A percentile compares a stretch with the other conserved stretches of the same genome.
phyloP scores from a whole-genome alignment of 2,888 invertebrate species.

The Lingula anatina region DNA sequence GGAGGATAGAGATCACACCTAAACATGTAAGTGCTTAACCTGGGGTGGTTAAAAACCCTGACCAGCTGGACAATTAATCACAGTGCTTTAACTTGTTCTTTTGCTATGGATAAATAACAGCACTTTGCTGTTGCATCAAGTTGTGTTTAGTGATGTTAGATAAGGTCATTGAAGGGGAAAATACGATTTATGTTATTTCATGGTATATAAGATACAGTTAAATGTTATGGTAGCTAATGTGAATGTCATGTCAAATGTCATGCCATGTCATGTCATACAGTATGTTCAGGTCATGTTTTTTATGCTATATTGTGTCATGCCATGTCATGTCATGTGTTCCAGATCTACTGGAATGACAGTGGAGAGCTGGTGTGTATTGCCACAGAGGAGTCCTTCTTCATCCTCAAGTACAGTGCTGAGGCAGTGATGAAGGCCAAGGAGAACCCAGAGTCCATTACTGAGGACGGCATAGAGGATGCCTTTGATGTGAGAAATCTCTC shows the following conservation, averaged over 20 bases:
- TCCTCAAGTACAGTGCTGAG: conserved; percentile 80
- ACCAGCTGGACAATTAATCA: neutral
- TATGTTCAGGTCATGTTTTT: neutral
- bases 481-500: conserved; percentile 69
- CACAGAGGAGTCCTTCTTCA: conserved; percentile 91
- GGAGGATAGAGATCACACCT: conserved; percentile 95
- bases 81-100: neutral
- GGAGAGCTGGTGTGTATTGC: conserved; percentile 90
- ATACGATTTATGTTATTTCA: neutral
- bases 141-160: neutral
- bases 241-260: neutral
- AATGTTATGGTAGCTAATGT: neutral
- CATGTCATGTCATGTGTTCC: too few species aligned
- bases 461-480: conserved; percentile 84
- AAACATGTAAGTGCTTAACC: conserved; percentile 60
- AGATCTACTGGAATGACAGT: conserved; percentile 92
- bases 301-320: neutral
- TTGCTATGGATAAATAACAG: neutral
- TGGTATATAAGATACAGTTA: too few species aligned
- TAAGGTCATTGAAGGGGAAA: neutral
- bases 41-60: neutral
- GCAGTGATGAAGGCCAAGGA: conserved; percentile 74
- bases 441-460: conserved; percentile 67
- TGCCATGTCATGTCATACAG: neutral
- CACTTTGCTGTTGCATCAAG: neutral